phyloP scores from a whole-genome alignment of 1,140 invertebrate genomes.

The Nephila pilipes region DNA sequence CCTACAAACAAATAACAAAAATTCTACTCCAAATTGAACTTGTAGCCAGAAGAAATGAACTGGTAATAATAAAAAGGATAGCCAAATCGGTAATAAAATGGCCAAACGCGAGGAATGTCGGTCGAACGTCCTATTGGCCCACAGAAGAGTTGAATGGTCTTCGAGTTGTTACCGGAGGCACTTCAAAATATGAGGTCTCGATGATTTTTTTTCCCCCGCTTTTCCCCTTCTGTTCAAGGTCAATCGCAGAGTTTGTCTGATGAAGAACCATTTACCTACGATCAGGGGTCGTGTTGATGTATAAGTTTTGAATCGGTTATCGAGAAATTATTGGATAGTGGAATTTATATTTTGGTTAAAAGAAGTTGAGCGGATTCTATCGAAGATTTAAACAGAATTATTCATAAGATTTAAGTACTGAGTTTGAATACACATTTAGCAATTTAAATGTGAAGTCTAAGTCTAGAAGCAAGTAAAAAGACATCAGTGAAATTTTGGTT shows the following conservation, averaged over 20 bases:
- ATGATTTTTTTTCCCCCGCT: not conserved
- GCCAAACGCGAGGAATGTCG: not conserved
- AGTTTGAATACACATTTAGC: too few species aligned
- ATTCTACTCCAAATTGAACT: not conserved
- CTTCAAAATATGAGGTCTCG: conserved; percentile 49
- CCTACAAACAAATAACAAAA: not conserved
- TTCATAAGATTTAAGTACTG: too few species aligned
- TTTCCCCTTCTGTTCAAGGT: conserved; percentile 28
- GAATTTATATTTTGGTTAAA: too few species aligned
- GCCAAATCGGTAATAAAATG: not conserved
- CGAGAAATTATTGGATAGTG: not conserved
- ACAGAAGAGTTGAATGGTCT: conserved; percentile 61
- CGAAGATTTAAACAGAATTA: too few species aligned
- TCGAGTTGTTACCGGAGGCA: conserved; percentile 10
- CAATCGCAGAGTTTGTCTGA: not conserved
- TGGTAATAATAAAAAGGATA: not conserved
- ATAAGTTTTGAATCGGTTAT: not conserved
- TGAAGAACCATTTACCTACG: not conserved
- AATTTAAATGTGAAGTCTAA: too few species aligned
- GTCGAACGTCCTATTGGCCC: conserved; percentile 42
- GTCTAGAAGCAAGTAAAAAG: too few species aligned
- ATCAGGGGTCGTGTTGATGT: not conserved
- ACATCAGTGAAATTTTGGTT: too few species aligned
- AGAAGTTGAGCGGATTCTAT: too few species aligned
- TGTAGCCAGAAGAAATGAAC: not conserved